Evolutionary conservation across 1,140 invertebrate species (phyloP), one percentile per base, ranked within the genome.

Genomic region (Platorchestia sp.): DNA sequence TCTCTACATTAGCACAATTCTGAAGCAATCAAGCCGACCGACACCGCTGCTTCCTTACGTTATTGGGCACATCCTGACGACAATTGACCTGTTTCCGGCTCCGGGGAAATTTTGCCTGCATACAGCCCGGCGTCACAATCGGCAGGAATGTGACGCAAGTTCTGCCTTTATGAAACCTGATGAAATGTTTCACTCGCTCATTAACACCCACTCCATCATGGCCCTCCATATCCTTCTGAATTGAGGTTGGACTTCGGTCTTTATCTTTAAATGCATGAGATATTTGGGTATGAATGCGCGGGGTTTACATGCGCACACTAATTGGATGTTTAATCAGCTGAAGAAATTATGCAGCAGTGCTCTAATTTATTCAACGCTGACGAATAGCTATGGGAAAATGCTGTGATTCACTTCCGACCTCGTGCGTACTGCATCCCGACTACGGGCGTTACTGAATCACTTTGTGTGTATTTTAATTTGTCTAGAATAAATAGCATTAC

Each of bases 51-150:
- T 93, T 45, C 91, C 91, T 45, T 45, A 45, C 7, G 91, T 93
- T 93, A 93, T 93, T 93, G 91, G 43, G 5, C 45, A 45, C 45
- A 45, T 93, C 91, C 91, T 93, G 91, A 45, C 43, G 36, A 93
- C 91, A 93, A 93, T 93, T 45, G 91, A 93, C 91, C 91, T 93
- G 36, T 93, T 93, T 93, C 91, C 91, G 91, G 91, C 45, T 47
- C 36, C 43, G 40, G 91, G 91, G 91, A 93, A 93, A 93, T 44
- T n/a, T 93, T 45, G 87, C n/a, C 87, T 89, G 87, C 87, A 89
- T 89, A 75, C 86, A 89, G 87, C 43, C 87, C n/a, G 41, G 41
- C 87, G 36, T 43, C 43, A 89, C 87, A 89, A 89, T 41, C 87
- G 42, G 0, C 10, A 44, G n/a, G 43, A 89, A 89, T 89, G 87